These are phyloP conservation scores for Harpalus rubripes DNA, from an alignment of 2,888 invertebrate species.

Conservation along the genomic window DNA sequence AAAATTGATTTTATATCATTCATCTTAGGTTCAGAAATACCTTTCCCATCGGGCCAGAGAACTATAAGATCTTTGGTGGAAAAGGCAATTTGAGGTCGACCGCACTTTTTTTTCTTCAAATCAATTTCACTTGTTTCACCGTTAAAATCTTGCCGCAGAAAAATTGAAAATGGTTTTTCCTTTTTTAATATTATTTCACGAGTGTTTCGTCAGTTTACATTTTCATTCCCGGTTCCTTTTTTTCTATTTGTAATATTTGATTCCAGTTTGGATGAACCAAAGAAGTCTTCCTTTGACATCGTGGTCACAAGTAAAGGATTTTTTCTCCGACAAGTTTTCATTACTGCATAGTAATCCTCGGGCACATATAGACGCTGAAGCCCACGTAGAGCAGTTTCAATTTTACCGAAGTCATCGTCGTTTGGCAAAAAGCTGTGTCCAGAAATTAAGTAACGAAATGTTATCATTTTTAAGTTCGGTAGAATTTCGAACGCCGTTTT, in stretches of 20 bases:
- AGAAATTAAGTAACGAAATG: not conserved
- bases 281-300: no score
- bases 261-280: no score
- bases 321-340: not conserved
- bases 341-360: not conserved
- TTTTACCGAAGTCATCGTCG: slow-evolving; percentile 8
- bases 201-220: not conserved
- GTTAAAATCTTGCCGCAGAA: slow-evolving; percentile 8
- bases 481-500: no score
- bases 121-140: slow-evolving; percentile 4
- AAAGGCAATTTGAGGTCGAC: not conserved
- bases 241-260: no score
- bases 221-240: no score
- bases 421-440: slow-evolving; percentile 8
- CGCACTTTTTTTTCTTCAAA: not conserved
- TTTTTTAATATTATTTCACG: not conserved
- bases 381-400: slow-evolving; percentile 1
- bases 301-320: no score
- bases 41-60: no score
- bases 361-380: slow-evolving; percentile 1
- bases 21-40: no score
- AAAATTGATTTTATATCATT: not conserved
- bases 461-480: slow-evolving; percentile 7
- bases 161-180: slow-evolving; percentile 4
- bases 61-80: no score